A percentile compares a stretch with the other conserved stretches of the same genome.
Conservation (phyloP, 2,888 invertebrate species). For the Capitulum mitella region DNA sequence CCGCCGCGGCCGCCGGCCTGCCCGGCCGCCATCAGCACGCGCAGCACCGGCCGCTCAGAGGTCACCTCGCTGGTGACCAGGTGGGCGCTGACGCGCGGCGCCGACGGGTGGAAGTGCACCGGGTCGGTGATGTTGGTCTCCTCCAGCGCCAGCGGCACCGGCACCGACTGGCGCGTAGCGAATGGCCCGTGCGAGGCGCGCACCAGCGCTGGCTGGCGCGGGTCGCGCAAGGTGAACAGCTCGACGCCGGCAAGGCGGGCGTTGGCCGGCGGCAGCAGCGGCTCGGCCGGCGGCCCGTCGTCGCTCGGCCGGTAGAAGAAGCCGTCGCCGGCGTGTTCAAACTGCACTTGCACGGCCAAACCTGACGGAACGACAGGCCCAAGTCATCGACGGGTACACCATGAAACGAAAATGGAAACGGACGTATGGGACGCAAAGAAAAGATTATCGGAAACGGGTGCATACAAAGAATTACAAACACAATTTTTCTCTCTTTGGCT, state of each 20-base stretch:
- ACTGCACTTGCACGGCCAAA: constrained; percentile 32
- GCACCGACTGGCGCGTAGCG: constrained; percentile 89
- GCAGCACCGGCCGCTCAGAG: constrained; percentile 79
- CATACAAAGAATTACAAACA: no score
- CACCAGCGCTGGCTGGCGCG: constrained; percentile 81
- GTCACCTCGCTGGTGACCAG: constrained; percentile 79
- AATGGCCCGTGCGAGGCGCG: constrained; percentile 90
- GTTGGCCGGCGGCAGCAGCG: not conserved
- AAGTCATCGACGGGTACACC: no score
- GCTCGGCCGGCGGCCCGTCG: not conserved
- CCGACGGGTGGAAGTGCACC: constrained; percentile 57
- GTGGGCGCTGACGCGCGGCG: constrained; percentile 86
- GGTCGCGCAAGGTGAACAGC: constrained; percentile 81
- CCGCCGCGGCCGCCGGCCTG: constrained; percentile 46
- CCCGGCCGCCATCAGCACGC: constrained; percentile 87
- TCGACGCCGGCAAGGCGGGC: constrained; percentile 32
- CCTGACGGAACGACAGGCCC: not conserved
- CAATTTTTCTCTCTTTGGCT: no score
- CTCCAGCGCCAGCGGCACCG: constrained; percentile 49
- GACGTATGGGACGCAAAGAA: no score
- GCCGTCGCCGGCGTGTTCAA: constrained; percentile 35
- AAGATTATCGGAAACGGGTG: no score
- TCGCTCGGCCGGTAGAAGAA: constrained; percentile 33
- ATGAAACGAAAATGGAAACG: no score
- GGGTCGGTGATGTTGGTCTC: constrained; percentile 43